Evolutionary conservation across 1,140 invertebrate genomes (phyloP).

Genomic region (Leptinotarsa lineolata): DNA sequence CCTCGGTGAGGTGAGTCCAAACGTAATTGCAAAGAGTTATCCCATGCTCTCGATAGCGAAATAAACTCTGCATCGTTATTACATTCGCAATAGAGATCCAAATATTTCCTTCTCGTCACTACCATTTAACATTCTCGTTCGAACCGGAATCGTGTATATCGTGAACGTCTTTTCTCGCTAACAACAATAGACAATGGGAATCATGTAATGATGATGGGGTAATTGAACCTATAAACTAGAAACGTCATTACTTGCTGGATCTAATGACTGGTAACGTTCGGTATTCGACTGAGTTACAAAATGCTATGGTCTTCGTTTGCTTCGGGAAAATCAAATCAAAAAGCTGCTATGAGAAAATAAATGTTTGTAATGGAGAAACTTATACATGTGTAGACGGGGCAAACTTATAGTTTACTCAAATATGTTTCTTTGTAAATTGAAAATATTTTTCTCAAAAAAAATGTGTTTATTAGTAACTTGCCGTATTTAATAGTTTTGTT

Average conservation of each 20-base stretch:
- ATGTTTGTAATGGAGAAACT: no score
- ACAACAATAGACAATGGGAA: not conserved
- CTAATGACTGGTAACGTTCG: not conserved
- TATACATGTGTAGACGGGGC: no score
- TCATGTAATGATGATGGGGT: not conserved
- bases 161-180: not conserved
- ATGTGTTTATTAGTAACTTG: no score
- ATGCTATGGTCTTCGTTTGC: not conserved
- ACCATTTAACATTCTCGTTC: not conserved
- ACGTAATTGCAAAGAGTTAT: no score
- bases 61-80: not conserved
- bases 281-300: not conserved
- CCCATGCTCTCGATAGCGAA: no score
- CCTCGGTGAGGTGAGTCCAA: no score
- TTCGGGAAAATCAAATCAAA: no score
- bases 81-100: not conserved
- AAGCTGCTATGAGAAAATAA: no score
- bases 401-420: no score
- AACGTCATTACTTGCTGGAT: not conserved
- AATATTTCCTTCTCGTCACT: not conserved
- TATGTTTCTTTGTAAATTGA: no score
- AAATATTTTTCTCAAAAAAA: no score
- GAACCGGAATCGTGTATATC: not conserved
- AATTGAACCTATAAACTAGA: conserved; percentile 6
- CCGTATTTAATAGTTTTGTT: no score